Evolutionary conservation across 1,140 invertebrate species (phyloP).

Genomic region (Caenorhabditis tropicalis): DNA sequence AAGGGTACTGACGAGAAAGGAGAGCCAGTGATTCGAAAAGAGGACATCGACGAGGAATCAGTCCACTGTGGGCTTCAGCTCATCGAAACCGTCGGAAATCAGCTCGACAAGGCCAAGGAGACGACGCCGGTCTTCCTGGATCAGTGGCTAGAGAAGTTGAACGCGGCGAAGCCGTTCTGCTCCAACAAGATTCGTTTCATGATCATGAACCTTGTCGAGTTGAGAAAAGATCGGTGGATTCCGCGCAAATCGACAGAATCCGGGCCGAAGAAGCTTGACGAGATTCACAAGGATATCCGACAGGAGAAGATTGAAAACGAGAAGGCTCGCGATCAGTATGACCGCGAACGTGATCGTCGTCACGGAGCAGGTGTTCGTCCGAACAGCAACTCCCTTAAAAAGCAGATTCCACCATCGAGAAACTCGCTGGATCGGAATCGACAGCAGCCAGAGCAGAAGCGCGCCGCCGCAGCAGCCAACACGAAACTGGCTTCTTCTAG

Average conservation of each 20-base stretch:
- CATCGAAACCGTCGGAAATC: constrained; percentile 54
- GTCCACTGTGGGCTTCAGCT: constrained; percentile 52
- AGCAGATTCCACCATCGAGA: neutral
- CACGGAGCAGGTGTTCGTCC: constrained; percentile 22
- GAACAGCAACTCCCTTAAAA: constrained; percentile 38
- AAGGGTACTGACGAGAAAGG: neutral
- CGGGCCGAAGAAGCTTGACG: constrained; percentile 54
- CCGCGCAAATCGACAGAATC: constrained; percentile 47
- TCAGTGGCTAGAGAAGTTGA: constrained; percentile 9
- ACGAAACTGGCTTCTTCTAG: constrained; percentile 26
- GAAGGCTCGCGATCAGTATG: constrained; percentile 35
- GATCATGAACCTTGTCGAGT: constrained; percentile 54
- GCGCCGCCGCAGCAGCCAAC: constrained; percentile 15
- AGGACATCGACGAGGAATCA: constrained; percentile 37
- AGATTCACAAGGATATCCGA: constrained; percentile 52
- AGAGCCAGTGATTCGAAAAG: neutral
- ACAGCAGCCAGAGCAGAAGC: constrained; percentile 15
- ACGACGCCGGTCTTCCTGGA: too few species aligned
- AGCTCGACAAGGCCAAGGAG: too few species aligned
- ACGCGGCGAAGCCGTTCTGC: neutral
- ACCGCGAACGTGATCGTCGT: neutral
- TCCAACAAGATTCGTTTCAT: constrained; percentile 52
- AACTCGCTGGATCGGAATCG: constrained; percentile 29
- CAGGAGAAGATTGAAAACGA: constrained; percentile 36
- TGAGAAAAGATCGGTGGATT: constrained; percentile 52